These are phyloP conservation scores for Gopherus evgoodei DNA, from an alignment of 2,113 vertebrate species.

Conservation along the genomic window DNA sequence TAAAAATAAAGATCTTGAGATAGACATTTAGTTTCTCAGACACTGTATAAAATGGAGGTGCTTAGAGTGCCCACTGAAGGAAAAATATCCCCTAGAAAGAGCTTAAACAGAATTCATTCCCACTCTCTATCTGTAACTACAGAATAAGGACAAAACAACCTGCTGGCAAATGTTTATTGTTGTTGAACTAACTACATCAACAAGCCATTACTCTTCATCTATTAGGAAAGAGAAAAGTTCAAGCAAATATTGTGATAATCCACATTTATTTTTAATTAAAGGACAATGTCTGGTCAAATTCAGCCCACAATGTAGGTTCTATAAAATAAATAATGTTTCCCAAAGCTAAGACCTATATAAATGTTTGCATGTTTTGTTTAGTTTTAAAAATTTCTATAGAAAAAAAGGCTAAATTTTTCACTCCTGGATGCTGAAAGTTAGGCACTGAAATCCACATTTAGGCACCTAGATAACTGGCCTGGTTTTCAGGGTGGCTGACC, in stretches of 20 bases:
- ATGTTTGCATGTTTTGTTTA: not conserved
- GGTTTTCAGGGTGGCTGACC: constrained; percentile 24
- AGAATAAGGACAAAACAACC: not conserved
- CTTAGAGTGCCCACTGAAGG: rapidly evolving
- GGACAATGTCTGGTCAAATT: not conserved
- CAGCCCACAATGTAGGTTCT: not conserved
- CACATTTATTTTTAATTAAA: not conserved
- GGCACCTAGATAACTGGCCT: constrained; percentile 16
- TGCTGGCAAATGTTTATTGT: not conserved
- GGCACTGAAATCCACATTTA: constrained; percentile 25
- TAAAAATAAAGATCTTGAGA: not conserved
- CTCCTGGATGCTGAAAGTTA: constrained; percentile 16
- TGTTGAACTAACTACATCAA: rapidly evolving
- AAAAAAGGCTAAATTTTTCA: not conserved
- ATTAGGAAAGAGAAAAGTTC: not conserved
- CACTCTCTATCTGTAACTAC: not conserved
- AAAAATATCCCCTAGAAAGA: rapidly evolving
- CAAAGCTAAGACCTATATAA: not conserved
- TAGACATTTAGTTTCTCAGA: not conserved
- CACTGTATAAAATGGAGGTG: not conserved
- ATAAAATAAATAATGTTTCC: not conserved
- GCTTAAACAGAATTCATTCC: not conserved
- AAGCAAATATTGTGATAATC: rapidly evolving
- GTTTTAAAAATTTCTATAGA: not conserved
- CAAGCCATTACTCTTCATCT: not conserved